Evolutionary conservation across 2,797 vertebrate genomes (phyloP).

Genomic region (Chloroceryle inda): DNA sequence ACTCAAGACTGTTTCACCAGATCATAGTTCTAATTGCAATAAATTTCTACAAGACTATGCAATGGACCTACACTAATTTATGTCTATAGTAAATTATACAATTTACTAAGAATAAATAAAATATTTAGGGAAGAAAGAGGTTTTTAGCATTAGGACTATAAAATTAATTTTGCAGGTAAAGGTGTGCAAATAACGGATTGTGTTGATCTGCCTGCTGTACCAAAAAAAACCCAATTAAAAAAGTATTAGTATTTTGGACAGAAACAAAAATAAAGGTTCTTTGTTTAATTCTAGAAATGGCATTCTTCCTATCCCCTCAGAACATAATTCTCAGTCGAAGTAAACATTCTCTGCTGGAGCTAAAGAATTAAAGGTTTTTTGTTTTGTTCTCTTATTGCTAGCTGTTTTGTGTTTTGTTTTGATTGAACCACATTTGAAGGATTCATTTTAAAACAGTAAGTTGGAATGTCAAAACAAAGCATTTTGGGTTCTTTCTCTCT

Average conservation of each 20-base stretch:
- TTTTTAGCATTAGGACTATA: neutral
- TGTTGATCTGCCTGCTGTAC: neutral
- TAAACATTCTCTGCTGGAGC: neutral
- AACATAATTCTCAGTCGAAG: neutral
- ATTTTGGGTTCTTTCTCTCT: neutral
- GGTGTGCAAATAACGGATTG: neutral
- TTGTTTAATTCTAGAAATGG: neutral
- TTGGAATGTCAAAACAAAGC: neutral
- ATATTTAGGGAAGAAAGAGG: neutral
- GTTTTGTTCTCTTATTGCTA: neutral
- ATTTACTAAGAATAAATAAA: neutral
- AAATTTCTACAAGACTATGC: neutral
- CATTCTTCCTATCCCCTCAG: neutral
- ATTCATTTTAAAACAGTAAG: neutral
- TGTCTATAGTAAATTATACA: neutral
- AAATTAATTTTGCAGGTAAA: neutral
- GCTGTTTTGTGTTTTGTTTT: neutral
- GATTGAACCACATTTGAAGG: neutral
- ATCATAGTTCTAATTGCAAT: neutral
- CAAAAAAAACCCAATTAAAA: neutral
- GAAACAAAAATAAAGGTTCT: neutral
- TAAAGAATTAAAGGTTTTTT: fast-evolving
- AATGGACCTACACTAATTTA: neutral
- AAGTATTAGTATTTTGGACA: neutral
- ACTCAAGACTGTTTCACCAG: neutral